phyloP scores from a whole-genome alignment of 2,797 vertebrate genomes.

The Hippopotamyrus pictus region DNA sequence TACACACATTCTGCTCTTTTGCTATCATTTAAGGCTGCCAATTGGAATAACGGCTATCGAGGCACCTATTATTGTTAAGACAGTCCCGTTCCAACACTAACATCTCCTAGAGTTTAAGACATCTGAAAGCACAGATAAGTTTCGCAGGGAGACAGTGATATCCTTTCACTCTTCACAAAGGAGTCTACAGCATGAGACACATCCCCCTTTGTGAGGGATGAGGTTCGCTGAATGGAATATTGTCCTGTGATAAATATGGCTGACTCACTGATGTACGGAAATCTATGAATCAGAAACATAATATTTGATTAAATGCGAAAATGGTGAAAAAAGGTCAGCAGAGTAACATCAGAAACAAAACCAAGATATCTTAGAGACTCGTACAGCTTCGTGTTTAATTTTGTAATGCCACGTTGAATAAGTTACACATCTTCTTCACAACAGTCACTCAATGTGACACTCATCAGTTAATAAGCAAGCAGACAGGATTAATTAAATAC shows the following conservation, averaged over 20 bases:
- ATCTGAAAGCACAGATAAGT: neutral
- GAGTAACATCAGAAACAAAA: neutral
- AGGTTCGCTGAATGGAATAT: conserved; percentile 1
- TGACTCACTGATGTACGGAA: neutral
- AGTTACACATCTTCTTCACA: neutral
- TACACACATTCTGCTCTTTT: neutral
- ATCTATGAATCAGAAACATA: neutral
- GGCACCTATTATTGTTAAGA: neutral
- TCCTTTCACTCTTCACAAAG: neutral
- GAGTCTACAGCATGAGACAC: neutral
- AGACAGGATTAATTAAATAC: neutral
- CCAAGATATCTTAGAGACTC: neutral
- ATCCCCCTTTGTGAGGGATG: neutral
- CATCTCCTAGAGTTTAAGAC: neutral
- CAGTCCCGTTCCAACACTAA: neutral
- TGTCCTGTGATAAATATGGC: neutral
- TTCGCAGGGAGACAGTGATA: neutral
- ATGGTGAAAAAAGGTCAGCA: neutral
- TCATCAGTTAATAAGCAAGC: neutral
- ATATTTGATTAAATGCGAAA: conserved; percentile 3
- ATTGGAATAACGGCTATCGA: neutral
- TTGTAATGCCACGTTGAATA: neutral
- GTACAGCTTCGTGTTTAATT: neutral
- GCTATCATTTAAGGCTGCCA: neutral
- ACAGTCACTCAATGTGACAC: neutral